Conservation (phyloP, 1,140 invertebrate species). For the Cydia strobilella region DNA sequence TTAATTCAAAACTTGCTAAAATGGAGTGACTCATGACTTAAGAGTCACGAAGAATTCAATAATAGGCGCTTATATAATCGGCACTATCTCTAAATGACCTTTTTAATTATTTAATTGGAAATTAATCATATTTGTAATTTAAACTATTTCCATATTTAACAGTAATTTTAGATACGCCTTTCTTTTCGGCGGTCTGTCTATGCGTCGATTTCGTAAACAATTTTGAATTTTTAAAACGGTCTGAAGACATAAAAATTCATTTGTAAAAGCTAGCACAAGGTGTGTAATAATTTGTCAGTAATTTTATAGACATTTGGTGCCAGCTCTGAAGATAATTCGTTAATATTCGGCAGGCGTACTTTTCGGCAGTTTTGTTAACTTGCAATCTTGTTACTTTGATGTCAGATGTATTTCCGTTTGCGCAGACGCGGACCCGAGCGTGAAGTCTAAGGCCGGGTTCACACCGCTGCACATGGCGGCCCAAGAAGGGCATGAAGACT, state of each 20-base stretch:
- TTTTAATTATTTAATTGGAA: not conserved
- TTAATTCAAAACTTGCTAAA: too few species aligned
- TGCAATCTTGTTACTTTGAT: not conserved
- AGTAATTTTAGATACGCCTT: too few species aligned
- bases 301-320: too few species aligned
- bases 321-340: too few species aligned
- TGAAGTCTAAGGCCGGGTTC: slow-evolving; percentile 93
- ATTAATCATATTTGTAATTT: not conserved
- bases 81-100: not conserved
- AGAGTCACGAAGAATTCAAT: not conserved
- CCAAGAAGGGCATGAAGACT: slow-evolving; percentile 96
- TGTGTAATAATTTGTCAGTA: too few species aligned
- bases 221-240: too few species aligned
- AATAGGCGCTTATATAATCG: not conserved
- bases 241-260: too few species aligned
- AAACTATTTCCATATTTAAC: slow-evolving; percentile 7
- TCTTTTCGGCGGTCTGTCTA: too few species aligned
- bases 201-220: too few species aligned
- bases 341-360: too few species aligned
- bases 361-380: not conserved
- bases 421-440: slow-evolving; percentile 87
- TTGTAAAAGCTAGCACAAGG: too few species aligned
- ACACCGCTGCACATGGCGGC: slow-evolving; percentile 96
- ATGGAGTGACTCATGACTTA: too few species aligned
- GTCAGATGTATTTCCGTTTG: not conserved